Evolutionary conservation across 1,140 invertebrate genomes (phyloP).

Genomic region (Sarcophaga peregrina): DNA sequence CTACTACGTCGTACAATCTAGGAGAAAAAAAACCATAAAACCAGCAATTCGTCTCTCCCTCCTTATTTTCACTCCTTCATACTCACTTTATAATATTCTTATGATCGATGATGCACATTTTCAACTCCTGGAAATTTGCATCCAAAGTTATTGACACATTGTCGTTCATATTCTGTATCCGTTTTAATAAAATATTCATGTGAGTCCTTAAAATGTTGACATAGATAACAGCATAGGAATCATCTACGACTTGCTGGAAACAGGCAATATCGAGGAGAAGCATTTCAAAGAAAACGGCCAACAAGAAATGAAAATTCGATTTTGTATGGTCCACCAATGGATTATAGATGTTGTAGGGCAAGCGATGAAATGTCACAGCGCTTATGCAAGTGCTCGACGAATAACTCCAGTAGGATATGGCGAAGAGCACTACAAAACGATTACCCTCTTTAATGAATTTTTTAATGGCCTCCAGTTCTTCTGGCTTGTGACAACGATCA

Average conservation of each 20-base stretch:
- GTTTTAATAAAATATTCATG: slow-evolving; percentile 46
- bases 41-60: background rate
- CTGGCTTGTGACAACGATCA: slow-evolving; percentile 36
- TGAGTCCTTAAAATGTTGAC: slow-evolving; percentile 49
- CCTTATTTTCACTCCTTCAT: background rate
- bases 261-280: slow-evolving; percentile 52
- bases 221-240: slow-evolving; percentile 54
- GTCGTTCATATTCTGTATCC: slow-evolving; percentile 38
- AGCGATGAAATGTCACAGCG: slow-evolving; percentile 47
- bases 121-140: slow-evolving; percentile 48
- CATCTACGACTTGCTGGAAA: slow-evolving; percentile 53
- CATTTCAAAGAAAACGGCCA: slow-evolving; percentile 50
- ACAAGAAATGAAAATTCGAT: slow-evolving; percentile 46
- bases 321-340: slow-evolving; percentile 49
- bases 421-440: slow-evolving; percentile 50
- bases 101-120: slow-evolving; percentile 50
- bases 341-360: slow-evolving; percentile 52
- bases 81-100: slow-evolving; percentile 50
- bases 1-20: slow-evolving; percentile 43
- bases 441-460: slow-evolving; percentile 47
- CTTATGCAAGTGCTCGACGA: slow-evolving; percentile 49
- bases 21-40: background rate
- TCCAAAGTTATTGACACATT: slow-evolving; percentile 28
- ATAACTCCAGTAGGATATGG: slow-evolving; percentile 50
- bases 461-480: slow-evolving; percentile 43